A percentile compares a stretch with the other conserved stretches of the same genome.
Evolutionary conservation across 2,888 invertebrate species (phyloP).

Genomic region (Nemapogon koenigi): DNA sequence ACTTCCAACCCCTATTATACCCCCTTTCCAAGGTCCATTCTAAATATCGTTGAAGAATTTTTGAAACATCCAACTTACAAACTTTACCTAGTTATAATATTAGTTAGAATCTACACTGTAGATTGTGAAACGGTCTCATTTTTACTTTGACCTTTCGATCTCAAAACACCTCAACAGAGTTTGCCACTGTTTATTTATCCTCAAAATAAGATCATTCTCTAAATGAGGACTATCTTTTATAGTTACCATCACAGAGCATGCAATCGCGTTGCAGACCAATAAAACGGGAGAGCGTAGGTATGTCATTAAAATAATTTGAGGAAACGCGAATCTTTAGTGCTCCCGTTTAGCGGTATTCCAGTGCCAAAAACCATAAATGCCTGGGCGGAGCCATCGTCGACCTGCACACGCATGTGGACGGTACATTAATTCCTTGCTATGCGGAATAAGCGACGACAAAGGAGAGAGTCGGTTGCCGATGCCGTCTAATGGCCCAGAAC

Average conservation of each 20-base stretch:
- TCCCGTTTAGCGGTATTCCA: constrained; percentile 41
- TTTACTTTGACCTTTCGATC: no score
- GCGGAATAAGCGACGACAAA: constrained; percentile 44
- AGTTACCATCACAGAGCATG: constrained; percentile 27
- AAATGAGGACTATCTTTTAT: no score
- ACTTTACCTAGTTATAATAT: no score
- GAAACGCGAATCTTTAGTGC: constrained; percentile 49
- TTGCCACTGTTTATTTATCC: no score
- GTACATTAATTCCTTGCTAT: constrained; percentile 45
- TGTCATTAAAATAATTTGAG: constrained; percentile 53
- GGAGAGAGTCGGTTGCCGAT: constrained; percentile 34
- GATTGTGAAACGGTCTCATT: no score
- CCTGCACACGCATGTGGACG: constrained; percentile 20
- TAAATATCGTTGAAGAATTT: no score
- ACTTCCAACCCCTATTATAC: no score
- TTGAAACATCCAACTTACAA: no score
- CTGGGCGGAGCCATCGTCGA: constrained; percentile 30
- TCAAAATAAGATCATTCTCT: no score
- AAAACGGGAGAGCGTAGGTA: constrained; percentile 38
- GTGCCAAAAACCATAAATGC: constrained; percentile 49
- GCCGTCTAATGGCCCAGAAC: constrained; percentile 38
- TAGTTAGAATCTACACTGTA: no score
- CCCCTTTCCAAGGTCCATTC: no score
- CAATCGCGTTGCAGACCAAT: constrained; percentile 41
- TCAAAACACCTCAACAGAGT: no score